Conservation (phyloP, 2,888 invertebrate species). For the Diloba caeruleocephala region DNA sequence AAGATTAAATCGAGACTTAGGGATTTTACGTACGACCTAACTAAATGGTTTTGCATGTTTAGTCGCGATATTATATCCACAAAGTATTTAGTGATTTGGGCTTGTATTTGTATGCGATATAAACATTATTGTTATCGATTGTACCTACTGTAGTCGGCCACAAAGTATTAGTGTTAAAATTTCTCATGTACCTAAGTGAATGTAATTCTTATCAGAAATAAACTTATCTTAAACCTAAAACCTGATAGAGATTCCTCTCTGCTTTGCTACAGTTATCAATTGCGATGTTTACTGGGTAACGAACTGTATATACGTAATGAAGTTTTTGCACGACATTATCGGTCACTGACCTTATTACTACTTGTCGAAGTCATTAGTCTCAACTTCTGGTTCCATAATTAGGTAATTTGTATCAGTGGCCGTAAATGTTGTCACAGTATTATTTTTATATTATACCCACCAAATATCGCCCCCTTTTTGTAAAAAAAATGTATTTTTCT, state of each 20-base stretch:
- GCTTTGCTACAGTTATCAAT: background rate
- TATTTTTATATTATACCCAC: constrained; percentile 12
- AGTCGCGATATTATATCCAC: background rate
- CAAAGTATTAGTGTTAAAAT: too few relatives aligned
- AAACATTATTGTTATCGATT: too few relatives aligned
- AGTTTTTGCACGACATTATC: constrained; percentile 28
- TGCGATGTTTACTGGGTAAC: background rate
- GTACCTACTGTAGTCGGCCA: too few relatives aligned
- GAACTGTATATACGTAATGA: constrained; percentile 6
- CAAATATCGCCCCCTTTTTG: too few relatives aligned
- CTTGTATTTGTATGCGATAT: too few relatives aligned
- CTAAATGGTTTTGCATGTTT: background rate
- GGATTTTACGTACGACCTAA: background rate
- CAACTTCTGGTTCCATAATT: constrained; percentile 12
- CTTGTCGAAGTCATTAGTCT: constrained; percentile 22
- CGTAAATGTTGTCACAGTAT: background rate
- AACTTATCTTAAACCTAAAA: too few relatives aligned
- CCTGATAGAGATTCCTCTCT: too few relatives aligned
- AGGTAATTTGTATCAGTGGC: constrained; percentile 25
- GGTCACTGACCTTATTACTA: constrained; percentile 40
- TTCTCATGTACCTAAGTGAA: too few relatives aligned
- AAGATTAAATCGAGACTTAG: constrained; percentile 10
- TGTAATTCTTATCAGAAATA: too few relatives aligned
- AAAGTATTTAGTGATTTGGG: background rate
- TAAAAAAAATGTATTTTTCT: too few relatives aligned